Evolutionary conservation across 2,797 vertebrate species (phyloP).

Genomic region (Sebastes hubbsi): DNA sequence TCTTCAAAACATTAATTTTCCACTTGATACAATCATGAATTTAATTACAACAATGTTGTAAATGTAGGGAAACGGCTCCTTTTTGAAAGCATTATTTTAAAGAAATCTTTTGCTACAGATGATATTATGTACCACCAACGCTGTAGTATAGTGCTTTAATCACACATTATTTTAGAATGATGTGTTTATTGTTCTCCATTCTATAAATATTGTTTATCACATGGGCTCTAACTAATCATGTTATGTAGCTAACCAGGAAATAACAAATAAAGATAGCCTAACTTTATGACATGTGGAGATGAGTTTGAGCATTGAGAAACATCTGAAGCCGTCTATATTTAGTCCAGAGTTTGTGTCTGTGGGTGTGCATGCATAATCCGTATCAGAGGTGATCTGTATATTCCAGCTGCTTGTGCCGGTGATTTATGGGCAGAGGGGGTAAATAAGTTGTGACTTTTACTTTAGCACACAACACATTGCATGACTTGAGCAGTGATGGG

Average conservation of each 20-base stretch:
- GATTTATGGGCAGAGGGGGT: neutral
- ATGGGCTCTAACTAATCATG: neutral
- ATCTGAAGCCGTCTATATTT: slow-evolving; percentile 34
- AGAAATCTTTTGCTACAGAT: neutral
- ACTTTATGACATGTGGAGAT: neutral
- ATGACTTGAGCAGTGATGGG: neutral
- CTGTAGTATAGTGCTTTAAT: neutral
- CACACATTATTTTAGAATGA: neutral
- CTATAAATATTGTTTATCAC: neutral
- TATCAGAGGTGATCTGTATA: slow-evolving; percentile 2
- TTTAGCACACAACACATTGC: neutral
- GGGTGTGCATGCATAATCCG: slow-evolving; percentile 8
- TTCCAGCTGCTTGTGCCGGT: neutral
- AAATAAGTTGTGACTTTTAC: neutral
- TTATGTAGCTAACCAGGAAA: neutral
- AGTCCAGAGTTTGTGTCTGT: slow-evolving; percentile 20
- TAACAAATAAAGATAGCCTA: neutral
- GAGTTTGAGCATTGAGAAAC: slow-evolving; percentile 16
- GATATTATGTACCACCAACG: no score
- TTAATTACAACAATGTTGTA: neutral
- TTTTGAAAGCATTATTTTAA: neutral
- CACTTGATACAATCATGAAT: neutral
- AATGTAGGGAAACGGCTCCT: neutral
- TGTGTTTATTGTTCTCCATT: neutral
- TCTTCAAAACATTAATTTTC: neutral